Base-by-base conservation (phyloP, 2,113 vertebrate species). In the Strigops habroptila region DNA sequence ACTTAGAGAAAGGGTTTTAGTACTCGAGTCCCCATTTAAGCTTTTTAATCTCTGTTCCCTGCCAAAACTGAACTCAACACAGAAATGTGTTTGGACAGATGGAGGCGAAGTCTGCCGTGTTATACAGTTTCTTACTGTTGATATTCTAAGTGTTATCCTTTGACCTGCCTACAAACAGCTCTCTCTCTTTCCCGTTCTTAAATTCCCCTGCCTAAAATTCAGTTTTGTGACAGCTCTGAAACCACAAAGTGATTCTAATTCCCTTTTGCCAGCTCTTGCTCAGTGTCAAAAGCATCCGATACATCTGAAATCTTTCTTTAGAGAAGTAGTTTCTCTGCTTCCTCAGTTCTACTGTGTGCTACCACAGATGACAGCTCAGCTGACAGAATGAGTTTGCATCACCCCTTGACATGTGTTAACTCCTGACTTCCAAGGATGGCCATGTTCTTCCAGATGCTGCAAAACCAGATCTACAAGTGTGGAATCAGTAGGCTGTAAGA, bases 51-150 rank as follows among this genome's bases (percentile, higher is more conserved):
- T 86, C 63, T 84, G 46, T 85, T 85, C 24, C 27, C 52, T 93
- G 92, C 43, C 85, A 55, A 85, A 94, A 68, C 57, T 52, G 76
- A 82, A 60, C 37, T 74, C 53, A 46, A 37, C 37, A 53, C 19
- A 83, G 69, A 81, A 88, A 83, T 94, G 59, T 88, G 52, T 87
- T 95, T 82, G 81, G 91, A 81, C 94, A 92, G 86, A 93, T 90
- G 91, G 94, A 88, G 37, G 68, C 73, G 78, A 74, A 93, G 68
- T 15, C 80, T 94, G 76, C 92, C 4, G 77, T 74, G 90, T 93
- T 81, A 60, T 90, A 46, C 59, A 43, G 35, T 63, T 83, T 83
- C 24, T 59, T 90, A 77, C 41, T 75, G 46, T 90, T 86, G 63
- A 67, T 84, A 74, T 74, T 73, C 70, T 88, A 39, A 88, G 41